Evolutionary conservation across 2,797 vertebrate species (phyloP), one percentile per base, ranked within the genome.

Genomic region (Poecilia gillii): DNA sequence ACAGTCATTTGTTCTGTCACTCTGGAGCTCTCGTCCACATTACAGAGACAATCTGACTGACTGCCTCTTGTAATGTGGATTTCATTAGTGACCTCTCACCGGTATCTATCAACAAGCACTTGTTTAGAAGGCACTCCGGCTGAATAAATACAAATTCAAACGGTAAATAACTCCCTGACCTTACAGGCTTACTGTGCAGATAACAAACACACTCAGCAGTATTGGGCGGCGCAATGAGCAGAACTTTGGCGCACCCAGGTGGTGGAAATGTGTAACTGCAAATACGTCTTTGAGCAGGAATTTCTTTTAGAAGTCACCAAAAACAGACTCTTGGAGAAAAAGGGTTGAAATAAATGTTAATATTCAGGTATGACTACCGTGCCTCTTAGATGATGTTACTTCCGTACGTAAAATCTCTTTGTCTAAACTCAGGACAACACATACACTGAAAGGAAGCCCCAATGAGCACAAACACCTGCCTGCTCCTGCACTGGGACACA

Each of bases 211-310:
- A 47, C 46, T 51, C 72, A 64, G 73, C 43, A 5, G 25, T 8
- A 23, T 39, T 64, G 23, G 12, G 11, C 31, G 51, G 33, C 31
- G 41, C 71, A 7, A 72, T 79, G 14, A 78, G 79, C 76, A 87
- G 81, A 79, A 64, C 88, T 91, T 59, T 93, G 85, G 87, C 84
- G 45, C 88, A 2, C 55, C 82, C 90, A 71, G 59, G 83, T 94
- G 94, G 91, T 78, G 41, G 75, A 14, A 55, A 43, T 9, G 12
- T 74, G 83, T 46, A 23, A 80, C 66, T 88, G 55, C 86, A 84
- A 51, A 47, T 1, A 78, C 18, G 49, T 71, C 25, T 28, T 16
- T 43, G n/a, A 28, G 12, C 41, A 43, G 39, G 2, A 25, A 23
- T 41, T 68, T 45, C 14, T 43, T 49, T 6, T 20, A 9, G n/a